Conservation (phyloP, 2,797 vertebrate genomes). For the Ctenopoma multispine region DNA sequence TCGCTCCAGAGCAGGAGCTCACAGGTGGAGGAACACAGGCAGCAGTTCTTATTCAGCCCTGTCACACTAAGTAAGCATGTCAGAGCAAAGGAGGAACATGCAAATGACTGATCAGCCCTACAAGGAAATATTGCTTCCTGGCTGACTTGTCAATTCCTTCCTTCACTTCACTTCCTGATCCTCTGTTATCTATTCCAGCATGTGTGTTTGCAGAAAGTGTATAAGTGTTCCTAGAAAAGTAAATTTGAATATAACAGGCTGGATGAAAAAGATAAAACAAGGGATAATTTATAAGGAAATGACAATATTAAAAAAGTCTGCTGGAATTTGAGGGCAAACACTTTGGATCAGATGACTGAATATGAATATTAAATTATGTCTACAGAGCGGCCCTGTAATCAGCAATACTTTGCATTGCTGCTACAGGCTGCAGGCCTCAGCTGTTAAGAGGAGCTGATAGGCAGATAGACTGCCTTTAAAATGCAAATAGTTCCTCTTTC, state of each 20-base stretch:
- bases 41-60: constrained; percentile 24
- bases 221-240: not conserved
- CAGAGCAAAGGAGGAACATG: constrained; percentile 49
- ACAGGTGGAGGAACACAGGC: not conserved
- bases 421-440: not conserved
- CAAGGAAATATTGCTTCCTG: constrained; percentile 40
- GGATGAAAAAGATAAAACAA: no score
- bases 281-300: not conserved
- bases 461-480: constrained; percentile 17
- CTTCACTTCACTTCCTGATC: constrained; percentile 52
- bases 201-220: not conserved
- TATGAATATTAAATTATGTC: not conserved
- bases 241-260: not conserved
- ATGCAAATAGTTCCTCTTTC: constrained; percentile 32
- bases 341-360: no score
- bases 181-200: constrained; percentile 34
- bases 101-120: constrained; percentile 54
- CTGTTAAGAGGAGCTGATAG: constrained; percentile 16
- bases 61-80: constrained; percentile 32
- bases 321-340: not conserved
- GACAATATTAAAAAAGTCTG: not conserved
- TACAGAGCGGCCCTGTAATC: not conserved
- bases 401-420: constrained; percentile 5
- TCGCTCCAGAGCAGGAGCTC: not conserved
- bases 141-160: constrained; percentile 1